These are phyloP conservation scores for Caranx melampygus DNA, from an alignment of 2,113 vertebrate species.

Conservation along the genomic window DNA sequence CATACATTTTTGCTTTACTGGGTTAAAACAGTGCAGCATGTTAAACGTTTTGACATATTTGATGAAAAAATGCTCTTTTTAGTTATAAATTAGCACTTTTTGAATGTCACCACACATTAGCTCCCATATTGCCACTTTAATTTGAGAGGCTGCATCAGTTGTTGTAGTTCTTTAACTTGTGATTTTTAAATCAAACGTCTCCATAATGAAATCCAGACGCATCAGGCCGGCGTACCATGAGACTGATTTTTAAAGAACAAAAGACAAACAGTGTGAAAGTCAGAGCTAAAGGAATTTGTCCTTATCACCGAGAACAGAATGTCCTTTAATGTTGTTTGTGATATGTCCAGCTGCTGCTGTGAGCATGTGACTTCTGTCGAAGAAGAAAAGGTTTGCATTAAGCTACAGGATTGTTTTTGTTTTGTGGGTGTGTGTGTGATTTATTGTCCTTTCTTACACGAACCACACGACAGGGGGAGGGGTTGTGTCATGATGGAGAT, in stretches of 20 bases:
- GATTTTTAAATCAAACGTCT: slow-evolving; percentile 44
- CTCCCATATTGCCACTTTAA: slow-evolving; percentile 1
- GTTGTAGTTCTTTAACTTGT: slow-evolving; percentile 35
- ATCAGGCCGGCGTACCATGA: slow-evolving; percentile 10
- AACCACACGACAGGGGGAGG: slow-evolving; percentile 12
- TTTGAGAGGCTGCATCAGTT: slow-evolving; percentile 18
- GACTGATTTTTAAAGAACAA: slow-evolving; percentile 30
- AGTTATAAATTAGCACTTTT: neutral
- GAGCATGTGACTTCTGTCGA: slow-evolving; percentile 38
- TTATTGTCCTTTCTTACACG: slow-evolving; percentile 40
- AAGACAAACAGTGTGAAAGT: neutral
- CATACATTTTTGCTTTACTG: neutral
- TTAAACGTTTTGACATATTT: neutral
- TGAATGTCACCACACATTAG: slow-evolving; percentile 3
- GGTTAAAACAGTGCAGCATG: neutral
- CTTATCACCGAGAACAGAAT: slow-evolving; percentile 44
- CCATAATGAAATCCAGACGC: slow-evolving; percentile 47
- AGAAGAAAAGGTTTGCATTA: slow-evolving; percentile 24
- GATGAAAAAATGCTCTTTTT: neutral
- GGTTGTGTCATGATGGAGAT: slow-evolving; percentile 40
- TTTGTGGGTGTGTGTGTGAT: slow-evolving; percentile 1
- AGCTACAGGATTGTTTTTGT: slow-evolving; percentile 3
- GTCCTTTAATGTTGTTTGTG: slow-evolving; percentile 47
- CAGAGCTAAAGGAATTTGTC: slow-evolving; percentile 18
- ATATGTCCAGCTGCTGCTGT: slow-evolving; percentile 44